phyloP scores from a whole-genome alignment of 2,888 invertebrate species.

The Herminia tarsipennalis region DNA sequence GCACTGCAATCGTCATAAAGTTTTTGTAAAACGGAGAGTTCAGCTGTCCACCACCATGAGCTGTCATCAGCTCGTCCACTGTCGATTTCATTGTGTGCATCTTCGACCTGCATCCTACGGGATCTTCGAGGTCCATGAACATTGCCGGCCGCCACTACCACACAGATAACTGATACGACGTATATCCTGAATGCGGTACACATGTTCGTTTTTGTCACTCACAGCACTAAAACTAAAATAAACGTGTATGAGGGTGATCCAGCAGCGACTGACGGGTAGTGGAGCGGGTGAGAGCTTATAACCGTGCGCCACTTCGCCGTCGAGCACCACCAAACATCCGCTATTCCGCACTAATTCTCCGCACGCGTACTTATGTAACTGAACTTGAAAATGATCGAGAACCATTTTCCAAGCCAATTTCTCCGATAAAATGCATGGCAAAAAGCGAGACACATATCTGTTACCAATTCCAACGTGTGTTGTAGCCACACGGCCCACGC shows the following conservation, averaged over 20 bases:
- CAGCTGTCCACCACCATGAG: conserved; percentile 85
- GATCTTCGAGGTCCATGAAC: conserved; percentile 77
- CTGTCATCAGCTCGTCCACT: conserved; percentile 80
- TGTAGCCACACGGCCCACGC: conserved; percentile 28
- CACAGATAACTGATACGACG: conserved; percentile 75
- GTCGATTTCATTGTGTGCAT: conserved; percentile 79
- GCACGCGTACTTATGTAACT: conserved; percentile 85
- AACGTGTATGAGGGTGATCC: conserved; percentile 77
- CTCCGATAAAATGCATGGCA: conserved; percentile 83
- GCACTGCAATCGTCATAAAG: conserved; percentile 88
- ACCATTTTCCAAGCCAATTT: conserved; percentile 85
- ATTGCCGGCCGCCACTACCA: conserved; percentile 69
- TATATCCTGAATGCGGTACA: conserved; percentile 80
- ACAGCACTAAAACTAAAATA: conserved; percentile 75
- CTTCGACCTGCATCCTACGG: conserved; percentile 75
- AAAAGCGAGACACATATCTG: conserved; percentile 79
- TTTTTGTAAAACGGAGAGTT: conserved; percentile 85
- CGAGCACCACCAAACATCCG: conserved; percentile 84
- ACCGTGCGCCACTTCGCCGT: conserved; percentile 79
- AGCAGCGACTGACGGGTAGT: conserved; percentile 76
- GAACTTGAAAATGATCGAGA: conserved; percentile 85
- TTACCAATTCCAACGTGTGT: conserved; percentile 63
- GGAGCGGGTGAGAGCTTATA: conserved; percentile 80
- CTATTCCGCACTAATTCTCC: conserved; percentile 86
- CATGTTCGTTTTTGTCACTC: conserved; percentile 73